A percentile compares a stretch with the other conserved stretches of the same genome.
These are phyloP conservation scores for Enoplosus armatus DNA, from an alignment of 2,797 vertebrate genomes.

Conservation along the genomic window DNA sequence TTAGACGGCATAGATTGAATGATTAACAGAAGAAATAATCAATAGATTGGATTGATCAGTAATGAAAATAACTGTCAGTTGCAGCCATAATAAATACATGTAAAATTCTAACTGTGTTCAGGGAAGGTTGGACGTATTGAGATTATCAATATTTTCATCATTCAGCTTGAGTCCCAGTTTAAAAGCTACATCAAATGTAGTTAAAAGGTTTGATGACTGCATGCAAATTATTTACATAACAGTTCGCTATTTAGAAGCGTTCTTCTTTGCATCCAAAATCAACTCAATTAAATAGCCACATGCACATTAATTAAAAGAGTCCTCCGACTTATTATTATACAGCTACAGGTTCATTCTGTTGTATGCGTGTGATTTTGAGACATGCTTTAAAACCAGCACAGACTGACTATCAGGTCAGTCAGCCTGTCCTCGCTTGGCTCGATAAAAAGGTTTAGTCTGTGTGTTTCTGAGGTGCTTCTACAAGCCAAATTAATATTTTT, in stretches of 20 bases:
- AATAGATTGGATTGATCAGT: not conserved
- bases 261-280: not conserved
- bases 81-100: not conserved
- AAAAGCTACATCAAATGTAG: not conserved
- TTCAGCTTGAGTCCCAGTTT: not conserved
- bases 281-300: not conserved
- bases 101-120: not conserved
- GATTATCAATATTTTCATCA: not conserved
- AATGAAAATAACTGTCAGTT: not conserved
- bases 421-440: not conserved
- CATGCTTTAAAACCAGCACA: not conserved
- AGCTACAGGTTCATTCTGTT: not conserved
- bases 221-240: not conserved
- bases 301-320: not conserved
- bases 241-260: not conserved
- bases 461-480: conserved; percentile 13
- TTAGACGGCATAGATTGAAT: no score
- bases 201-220: not conserved
- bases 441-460: conserved; percentile 4
- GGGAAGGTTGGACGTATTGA: not conserved
- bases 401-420: not conserved
- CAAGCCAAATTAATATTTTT: conserved; percentile 41
- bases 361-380: not conserved
- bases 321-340: not conserved
- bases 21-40: not conserved